Evolutionary conservation across 2,113 vertebrate genomes (phyloP).

Genomic region (Paramisgurnus dabryanus): DNA sequence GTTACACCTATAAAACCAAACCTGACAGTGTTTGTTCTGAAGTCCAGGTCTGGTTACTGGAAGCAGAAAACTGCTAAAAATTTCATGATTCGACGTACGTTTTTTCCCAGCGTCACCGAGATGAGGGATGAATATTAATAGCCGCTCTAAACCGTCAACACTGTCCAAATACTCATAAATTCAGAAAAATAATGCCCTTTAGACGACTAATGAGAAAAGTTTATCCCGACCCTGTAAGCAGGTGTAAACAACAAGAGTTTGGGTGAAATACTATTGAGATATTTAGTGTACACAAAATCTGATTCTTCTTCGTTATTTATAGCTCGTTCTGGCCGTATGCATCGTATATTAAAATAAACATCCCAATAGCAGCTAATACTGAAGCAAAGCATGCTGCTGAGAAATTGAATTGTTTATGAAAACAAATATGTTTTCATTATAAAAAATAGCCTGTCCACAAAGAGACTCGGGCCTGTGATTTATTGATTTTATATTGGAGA

Average conservation of each 20-base stretch:
- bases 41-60: constrained; percentile 21
- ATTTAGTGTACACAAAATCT: not conserved
- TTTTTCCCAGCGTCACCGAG: constrained; percentile 8
- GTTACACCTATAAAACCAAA: constrained; percentile 21
- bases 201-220: not conserved
- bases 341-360: not conserved
- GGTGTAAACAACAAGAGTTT: not conserved
- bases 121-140: constrained; percentile 12
- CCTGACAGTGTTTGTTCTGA: constrained; percentile 28
- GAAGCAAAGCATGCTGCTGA: no score
- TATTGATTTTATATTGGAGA: no score
- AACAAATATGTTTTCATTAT: no score
- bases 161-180: not conserved
- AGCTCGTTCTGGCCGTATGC: not conserved
- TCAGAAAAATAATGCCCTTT: not conserved
- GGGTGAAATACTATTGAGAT: not conserved
- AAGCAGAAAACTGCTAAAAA: constrained; percentile 12
- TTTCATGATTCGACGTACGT: constrained; percentile 1
- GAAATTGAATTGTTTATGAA: no score
- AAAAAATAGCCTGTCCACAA: no score
- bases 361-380: no score
- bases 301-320: not conserved
- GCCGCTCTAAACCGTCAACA: not conserved
- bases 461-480: no score
- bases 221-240: not conserved